Percentiles rank a stretch among this genome's conserved stretches.
Evolutionary conservation across 2,888 invertebrate genomes (phyloP).

Genomic region (Dicyrtoma fusca): DNA sequence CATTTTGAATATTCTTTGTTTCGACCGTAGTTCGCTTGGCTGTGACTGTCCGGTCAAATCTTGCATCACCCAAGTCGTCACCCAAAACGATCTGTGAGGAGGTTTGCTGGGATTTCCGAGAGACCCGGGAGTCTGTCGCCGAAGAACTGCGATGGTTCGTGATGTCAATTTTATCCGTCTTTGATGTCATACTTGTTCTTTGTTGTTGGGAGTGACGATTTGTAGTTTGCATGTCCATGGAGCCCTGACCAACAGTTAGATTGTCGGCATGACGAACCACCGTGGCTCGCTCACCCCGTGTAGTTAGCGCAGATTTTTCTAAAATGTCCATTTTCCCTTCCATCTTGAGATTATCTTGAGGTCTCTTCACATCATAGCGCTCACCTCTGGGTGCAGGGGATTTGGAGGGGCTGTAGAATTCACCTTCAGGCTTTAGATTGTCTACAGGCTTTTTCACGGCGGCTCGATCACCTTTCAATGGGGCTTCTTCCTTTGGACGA

Average conservation of each 20-base stretch:
- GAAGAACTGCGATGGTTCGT: neutral
- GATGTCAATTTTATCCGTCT: neutral
- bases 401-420: constrained; percentile 65
- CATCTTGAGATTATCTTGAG: constrained; percentile 67
- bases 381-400: constrained; percentile 63
- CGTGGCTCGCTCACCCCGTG: constrained; percentile 52
- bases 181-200: constrained; percentile 24
- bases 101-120: constrained; percentile 39
- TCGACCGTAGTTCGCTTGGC: constrained; percentile 51
- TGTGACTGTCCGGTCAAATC: constrained; percentile 49
- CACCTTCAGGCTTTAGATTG: constrained; percentile 65
- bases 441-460: constrained; percentile 63
- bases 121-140: constrained; percentile 10
- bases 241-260: constrained; percentile 51
- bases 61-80: constrained; percentile 52
- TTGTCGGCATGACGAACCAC: constrained; percentile 54
- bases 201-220: constrained; percentile 30
- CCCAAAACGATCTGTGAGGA: constrained; percentile 47
- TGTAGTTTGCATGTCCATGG: constrained; percentile 51
- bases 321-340: constrained; percentile 63
- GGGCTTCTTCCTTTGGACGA: constrained; percentile 39
- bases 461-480: constrained; percentile 58
- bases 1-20: constrained; percentile 47
- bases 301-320: constrained; percentile 20
- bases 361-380: constrained; percentile 59